Conservation (phyloP, 53 echinoderm and acorn worm genomes). For the Actinopyga echinites region DNA sequence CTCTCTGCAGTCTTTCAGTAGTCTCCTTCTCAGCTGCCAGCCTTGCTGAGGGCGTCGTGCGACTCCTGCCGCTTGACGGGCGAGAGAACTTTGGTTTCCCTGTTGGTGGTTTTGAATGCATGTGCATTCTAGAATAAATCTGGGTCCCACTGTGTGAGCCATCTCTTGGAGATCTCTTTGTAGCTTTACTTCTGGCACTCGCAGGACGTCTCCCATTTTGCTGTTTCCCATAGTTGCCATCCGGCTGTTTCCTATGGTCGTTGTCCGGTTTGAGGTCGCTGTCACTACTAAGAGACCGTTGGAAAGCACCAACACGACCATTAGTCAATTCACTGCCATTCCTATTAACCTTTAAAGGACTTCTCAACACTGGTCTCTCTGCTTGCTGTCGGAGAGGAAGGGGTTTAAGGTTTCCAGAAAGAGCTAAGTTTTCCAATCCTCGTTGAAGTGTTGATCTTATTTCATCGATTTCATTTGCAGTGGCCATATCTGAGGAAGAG, state of each 20-base stretch:
- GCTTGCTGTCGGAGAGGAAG: conserved; percentile 89
- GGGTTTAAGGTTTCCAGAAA: conserved; percentile 82
- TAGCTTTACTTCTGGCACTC: background rate
- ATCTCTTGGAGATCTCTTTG: conserved; percentile 24
- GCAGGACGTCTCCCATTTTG: background rate
- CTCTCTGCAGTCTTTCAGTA: background rate
- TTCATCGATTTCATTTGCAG: conserved; percentile 81
- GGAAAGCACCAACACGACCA: background rate
- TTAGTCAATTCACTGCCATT: background rate
- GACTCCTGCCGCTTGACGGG: conserved; percentile 13
- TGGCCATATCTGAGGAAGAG: conserved; percentile 56
- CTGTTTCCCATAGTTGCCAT: background rate
- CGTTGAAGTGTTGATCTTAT: conserved; percentile 88
- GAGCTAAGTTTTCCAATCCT: conserved; percentile 83
- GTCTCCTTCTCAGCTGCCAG: background rate
- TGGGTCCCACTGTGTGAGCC: background rate
- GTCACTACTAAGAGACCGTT: background rate
- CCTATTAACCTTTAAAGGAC: background rate
- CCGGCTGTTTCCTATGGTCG: background rate
- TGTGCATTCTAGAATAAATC: background rate
- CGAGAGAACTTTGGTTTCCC: conserved; percentile 4
- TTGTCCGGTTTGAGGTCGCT: background rate
- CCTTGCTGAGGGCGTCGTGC: background rate
- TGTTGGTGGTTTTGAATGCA: conserved; percentile 22
- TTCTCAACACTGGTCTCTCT: conserved; percentile 66